Base-by-base conservation (phyloP, 2,113 vertebrate species). In the Sturnira hondurensis region DNA sequence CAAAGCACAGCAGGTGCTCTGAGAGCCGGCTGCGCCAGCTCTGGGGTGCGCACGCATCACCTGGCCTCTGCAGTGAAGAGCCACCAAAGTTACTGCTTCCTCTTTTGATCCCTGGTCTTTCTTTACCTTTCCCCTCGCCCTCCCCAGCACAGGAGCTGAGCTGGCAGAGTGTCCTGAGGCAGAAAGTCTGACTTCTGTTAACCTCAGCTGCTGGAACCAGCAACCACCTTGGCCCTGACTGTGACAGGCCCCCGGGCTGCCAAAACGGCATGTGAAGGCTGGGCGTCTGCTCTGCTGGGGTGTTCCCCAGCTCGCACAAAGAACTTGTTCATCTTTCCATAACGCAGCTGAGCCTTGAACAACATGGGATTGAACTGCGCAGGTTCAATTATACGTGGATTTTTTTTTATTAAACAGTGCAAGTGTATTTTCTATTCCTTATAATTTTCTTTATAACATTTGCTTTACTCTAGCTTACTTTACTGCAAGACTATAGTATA, bases 111-210 rank as follows among this genome's bases (percentile, higher is more conserved):
- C 58, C 61, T 43, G 26, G 31, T 41, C 24, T 28, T 45, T 41
- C 45, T 67, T 41, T 2, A 58, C 15, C 65, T 54, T 43, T 28
- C 3, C 61, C 19, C 17, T 20, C 22, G 43, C 4, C 8, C 16
- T 82, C 63, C 65, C 36, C 20, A 54, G 77, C 54, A 67, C 38
- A n/a, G 89, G 36, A 87, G 76, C 43, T 13, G 41, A 43, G 13
- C 20, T 20, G 71, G 50, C 56, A 26, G 31, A 43, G 22, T 6
- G 3, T 0, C 26, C 10, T 5, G n/a, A 65, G 15, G 4, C 1
- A 16, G 45, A 26, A 43, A 73, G 16, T 52, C 54, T 73, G 80
- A 68, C 45, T 73, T 43, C 85, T 41, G 65, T 22, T 33, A 36
- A n/a, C 13, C 45, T 68, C 73, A 28, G 16, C 65, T 58, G 67